Percentiles rank a stretch among this genome's conserved stretches.
These are phyloP conservation scores for Diceros bicornis DNA, from an alignment of 2,797 vertebrate genomes.

Conservation along the genomic window DNA sequence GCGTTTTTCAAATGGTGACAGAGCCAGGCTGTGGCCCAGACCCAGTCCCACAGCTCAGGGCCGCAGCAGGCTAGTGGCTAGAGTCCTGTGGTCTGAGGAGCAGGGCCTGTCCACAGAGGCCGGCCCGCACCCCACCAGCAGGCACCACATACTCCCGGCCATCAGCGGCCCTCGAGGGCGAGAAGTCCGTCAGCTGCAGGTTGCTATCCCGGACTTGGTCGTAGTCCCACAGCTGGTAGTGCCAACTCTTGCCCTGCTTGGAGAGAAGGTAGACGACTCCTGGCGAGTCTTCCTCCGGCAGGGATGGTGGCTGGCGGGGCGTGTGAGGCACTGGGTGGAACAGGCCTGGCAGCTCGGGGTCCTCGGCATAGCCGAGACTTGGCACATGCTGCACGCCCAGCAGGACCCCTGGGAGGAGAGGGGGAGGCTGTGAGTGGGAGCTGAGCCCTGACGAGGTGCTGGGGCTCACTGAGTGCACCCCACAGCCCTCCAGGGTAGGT, in stretches of 20 bases:
- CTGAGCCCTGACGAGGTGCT: background rate
- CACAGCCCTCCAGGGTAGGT: background rate
- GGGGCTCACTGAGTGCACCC: background rate
- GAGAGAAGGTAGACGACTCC: constrained; percentile 91
- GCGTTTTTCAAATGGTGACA: background rate
- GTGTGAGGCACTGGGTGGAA: constrained; percentile 87
- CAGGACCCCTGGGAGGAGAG: constrained; percentile 88
- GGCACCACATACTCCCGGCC: constrained; percentile 93
- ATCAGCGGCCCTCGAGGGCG: constrained; percentile 90
- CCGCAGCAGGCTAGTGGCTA: background rate
- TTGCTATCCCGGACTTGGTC: constrained; percentile 92
- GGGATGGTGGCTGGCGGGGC: background rate
- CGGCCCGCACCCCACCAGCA: constrained; percentile 91
- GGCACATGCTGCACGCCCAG: constrained; percentile 89
- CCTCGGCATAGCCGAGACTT: constrained; percentile 79
- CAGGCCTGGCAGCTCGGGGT: constrained; percentile 84
- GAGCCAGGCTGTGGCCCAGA: background rate
- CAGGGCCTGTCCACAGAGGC: constrained; percentile 93
- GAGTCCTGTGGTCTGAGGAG: constrained; percentile 86
- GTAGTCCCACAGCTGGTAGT: constrained; percentile 94
- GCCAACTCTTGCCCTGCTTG: constrained; percentile 96
- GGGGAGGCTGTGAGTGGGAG: background rate
- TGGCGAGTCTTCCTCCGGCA: constrained; percentile 52
- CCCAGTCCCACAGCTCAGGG: background rate
- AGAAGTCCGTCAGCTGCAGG: constrained; percentile 92